These are phyloP conservation scores for Trachops cirrhosus DNA, from an alignment of 2,797 vertebrate species.

Conservation along the genomic window DNA sequence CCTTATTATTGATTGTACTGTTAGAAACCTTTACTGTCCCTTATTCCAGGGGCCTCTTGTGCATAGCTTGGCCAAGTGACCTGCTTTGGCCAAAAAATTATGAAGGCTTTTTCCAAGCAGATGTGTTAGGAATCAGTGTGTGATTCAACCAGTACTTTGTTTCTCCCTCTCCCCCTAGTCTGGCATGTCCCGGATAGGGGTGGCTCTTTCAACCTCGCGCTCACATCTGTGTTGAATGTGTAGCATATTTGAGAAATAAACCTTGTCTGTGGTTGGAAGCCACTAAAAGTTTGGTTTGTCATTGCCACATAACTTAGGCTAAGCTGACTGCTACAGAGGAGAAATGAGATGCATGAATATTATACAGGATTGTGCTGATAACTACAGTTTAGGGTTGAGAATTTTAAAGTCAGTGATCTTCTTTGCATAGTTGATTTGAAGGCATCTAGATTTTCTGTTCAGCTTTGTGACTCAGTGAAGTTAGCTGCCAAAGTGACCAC, in stretches of 20 bases:
- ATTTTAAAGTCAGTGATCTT: not conserved
- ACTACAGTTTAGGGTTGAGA: not conserved
- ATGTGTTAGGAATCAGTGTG: not conserved
- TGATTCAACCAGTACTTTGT: not conserved
- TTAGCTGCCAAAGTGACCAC: not conserved
- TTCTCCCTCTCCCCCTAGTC: not conserved
- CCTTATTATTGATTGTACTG: not conserved
- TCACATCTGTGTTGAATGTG: not conserved
- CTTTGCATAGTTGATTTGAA: not conserved
- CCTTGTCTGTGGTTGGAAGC: not conserved
- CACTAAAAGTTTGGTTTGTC: not conserved
- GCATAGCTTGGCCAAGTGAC: not conserved
- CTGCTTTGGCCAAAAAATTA: not conserved
- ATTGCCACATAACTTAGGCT: not conserved
- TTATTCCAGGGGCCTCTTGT: not conserved
- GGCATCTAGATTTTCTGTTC: not conserved
- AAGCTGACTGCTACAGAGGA: not conserved
- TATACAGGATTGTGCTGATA: not conserved
- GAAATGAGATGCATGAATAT: not conserved
- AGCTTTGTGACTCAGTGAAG: not conserved
- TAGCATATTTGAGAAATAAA: not conserved
- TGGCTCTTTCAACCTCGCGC: not conserved
- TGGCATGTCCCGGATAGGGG: not conserved
- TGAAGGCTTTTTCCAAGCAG: not conserved
- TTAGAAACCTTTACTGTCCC: not conserved